Base-by-base conservation (phyloP, 1,140 invertebrate species). In the Samia ricini region DNA sequence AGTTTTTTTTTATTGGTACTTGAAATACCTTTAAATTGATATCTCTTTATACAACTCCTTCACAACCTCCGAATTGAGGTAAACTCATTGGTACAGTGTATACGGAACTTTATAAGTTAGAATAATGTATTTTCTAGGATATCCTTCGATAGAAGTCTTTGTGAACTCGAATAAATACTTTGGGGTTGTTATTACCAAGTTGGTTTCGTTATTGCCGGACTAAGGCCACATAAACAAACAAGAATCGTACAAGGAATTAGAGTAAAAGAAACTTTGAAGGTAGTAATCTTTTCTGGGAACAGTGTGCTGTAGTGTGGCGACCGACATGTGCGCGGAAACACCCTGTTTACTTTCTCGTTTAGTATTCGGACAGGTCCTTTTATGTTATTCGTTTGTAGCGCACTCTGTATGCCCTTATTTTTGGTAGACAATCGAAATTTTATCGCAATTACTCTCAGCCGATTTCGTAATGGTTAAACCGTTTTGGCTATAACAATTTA, bases 311-410 rank as follows among this genome's bases (percentile, higher is more conserved):
- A 24, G 42, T 52, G 57, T n/a, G 15, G 56, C 56, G 56, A 62
- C 54, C 57, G 59, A 61, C 77, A 76, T 75, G 77, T 75, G 75
- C 68, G 65, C 74, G 74, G 76, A 80, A 81, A 77, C 71, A 68
- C 60, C 64, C 63, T 74, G 77, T 83, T 77, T 79, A 76, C 70
- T 72, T 71, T 64, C 54, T 66, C 63, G 65, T 76, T 72, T 76
- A 77, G 69, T 74, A 75, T 81, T 76, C 69, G 75, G 72, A 68
- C 75, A 78, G 52, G 67, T 65, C 81, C 78, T 79, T 83, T 78
- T 78, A 83, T 68, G 81, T 76, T 22, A 56, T 54, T 66, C 70
- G 68, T 79, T 77, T 76, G 74, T 69, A 72, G 69, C 67, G 63
- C 69, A 64, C 65, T 67, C 62, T 67, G 57, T 50, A 15, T 36